These are phyloP conservation scores for Phalacrocorax brasilianus DNA, from an alignment of 2,113 vertebrate genomes.

Conservation along the genomic window DNA sequence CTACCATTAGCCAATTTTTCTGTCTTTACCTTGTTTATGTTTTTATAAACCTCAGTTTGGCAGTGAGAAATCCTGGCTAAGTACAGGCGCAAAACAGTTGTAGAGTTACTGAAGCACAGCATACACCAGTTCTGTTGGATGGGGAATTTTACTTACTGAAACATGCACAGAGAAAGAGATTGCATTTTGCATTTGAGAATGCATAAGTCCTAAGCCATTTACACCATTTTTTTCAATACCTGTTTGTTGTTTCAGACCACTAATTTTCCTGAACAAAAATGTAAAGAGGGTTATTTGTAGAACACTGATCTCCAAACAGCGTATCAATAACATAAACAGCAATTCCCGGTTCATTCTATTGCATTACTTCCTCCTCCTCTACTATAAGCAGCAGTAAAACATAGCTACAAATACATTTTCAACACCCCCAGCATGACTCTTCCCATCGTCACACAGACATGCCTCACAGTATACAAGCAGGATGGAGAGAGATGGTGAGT, in stretches of 20 bases:
- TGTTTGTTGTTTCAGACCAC: neutral
- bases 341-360: neutral
- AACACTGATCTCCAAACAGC: neutral
- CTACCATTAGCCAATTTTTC: neutral
- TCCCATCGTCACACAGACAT: neutral
- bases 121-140: neutral
- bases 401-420: neutral
- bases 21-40: neutral
- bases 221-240: neutral
- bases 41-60: neutral
- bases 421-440: neutral
- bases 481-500: neutral
- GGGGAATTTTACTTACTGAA: neutral
- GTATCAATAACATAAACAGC: neutral
- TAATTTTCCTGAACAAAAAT: neutral
- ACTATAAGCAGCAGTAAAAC: neutral
- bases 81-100: neutral
- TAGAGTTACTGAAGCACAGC: neutral
- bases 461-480: neutral
- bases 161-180: accelerated
- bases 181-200: neutral
- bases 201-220: neutral
- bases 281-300: neutral
- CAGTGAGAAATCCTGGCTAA: neutral
- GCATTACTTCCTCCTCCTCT: neutral